These are phyloP conservation scores for Drosophila robusta DNA, from an alignment of 2,888 invertebrate species.

Conservation along the genomic window DNA sequence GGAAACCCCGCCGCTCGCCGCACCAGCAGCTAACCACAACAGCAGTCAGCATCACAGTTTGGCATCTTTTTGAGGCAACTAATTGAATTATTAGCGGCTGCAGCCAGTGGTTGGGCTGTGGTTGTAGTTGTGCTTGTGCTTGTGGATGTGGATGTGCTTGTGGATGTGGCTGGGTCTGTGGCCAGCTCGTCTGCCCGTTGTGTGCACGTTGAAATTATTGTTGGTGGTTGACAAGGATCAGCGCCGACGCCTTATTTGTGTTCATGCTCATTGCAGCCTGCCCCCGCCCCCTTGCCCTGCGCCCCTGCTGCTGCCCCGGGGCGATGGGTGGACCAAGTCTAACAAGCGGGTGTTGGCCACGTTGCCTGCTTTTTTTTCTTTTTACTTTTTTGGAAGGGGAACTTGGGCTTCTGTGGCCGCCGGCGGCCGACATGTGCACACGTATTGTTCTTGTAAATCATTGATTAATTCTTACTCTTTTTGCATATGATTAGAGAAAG, in stretches of 20 bases:
- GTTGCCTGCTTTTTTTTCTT: constrained; percentile 40
- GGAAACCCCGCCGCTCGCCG: constrained; percentile 17
- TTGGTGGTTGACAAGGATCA: constrained; percentile 83
- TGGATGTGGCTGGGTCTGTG: constrained; percentile 13
- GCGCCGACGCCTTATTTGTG: constrained; percentile 81
- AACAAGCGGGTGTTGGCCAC: constrained; percentile 75
- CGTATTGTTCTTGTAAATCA: constrained; percentile 83
- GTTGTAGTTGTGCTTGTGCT: constrained; percentile 9
- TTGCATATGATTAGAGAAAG: constrained; percentile 78
- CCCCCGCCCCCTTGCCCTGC: constrained; percentile 15
- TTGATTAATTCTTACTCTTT: constrained; percentile 82
- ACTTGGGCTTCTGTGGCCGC: constrained; percentile 35
- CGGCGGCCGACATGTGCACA: constrained; percentile 70
- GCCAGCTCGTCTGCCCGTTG: constrained; percentile 38
- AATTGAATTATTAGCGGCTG: constrained; percentile 81
- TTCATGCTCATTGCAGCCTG: constrained; percentile 68
- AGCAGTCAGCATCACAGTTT: constrained; percentile 61
- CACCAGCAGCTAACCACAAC: constrained; percentile 23
- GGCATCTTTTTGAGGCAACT: constrained; percentile 76
- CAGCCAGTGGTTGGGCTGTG: constrained; percentile 34
- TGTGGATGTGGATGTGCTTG: constrained; percentile 9
- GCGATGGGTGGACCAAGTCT: constrained; percentile 64
- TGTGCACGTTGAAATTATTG: constrained; percentile 69
- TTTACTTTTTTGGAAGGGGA: constrained; percentile 15
- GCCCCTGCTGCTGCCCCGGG: constrained; percentile 48